phyloP scores from a whole-genome alignment of 2,113 vertebrate species.

The Dromas ardeola region DNA sequence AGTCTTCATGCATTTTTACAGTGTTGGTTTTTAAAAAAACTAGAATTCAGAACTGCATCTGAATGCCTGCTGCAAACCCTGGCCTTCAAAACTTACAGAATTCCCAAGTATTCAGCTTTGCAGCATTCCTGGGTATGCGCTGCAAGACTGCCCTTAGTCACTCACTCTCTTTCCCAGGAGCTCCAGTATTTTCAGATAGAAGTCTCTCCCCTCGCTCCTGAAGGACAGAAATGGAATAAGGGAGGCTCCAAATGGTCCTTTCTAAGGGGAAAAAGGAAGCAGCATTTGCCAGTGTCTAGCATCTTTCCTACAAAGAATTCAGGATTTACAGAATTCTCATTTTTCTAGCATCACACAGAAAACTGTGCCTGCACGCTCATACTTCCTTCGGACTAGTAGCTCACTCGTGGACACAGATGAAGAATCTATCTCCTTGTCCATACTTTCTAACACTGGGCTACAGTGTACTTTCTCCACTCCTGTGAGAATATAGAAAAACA shows the following conservation, averaged over 20 bases:
- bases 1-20: neutral
- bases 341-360: neutral
- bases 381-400: neutral
- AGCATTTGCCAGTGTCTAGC: neutral
- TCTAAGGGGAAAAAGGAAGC: neutral
- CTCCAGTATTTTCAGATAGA: neutral
- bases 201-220: neutral
- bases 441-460: neutral
- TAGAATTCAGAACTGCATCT: neutral
- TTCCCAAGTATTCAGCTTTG: neutral
- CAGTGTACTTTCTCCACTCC: neutral
- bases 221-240: neutral
- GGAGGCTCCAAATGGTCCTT: neutral
- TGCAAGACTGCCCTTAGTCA: neutral
- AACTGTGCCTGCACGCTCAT: neutral
- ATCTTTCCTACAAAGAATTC: neutral
- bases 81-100: neutral
- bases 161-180: neutral
- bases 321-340: neutral
- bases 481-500: neutral
- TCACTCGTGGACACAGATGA: neutral
- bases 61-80: neutral
- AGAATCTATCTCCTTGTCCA: accelerated
- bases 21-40: neutral
- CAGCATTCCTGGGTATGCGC: neutral